Conservation (phyloP, 2,113 vertebrate species). For the Pyxicephalus adspersus region DNA sequence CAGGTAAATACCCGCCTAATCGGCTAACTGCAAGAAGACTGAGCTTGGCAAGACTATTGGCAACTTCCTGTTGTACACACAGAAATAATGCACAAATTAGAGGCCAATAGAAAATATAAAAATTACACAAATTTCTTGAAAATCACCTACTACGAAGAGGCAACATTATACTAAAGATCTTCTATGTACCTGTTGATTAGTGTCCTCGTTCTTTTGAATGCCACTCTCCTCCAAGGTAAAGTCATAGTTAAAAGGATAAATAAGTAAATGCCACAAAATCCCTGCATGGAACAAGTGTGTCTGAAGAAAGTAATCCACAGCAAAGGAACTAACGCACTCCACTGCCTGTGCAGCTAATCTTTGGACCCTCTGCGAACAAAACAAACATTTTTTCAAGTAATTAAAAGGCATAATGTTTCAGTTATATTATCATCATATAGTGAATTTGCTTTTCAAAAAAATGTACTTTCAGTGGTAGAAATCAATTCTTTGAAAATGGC, state of each 20-base stretch:
- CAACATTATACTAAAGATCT: neutral
- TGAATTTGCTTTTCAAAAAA: too few relatives aligned
- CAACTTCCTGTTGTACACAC: slow-evolving; percentile 80
- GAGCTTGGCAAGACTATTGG: slow-evolving; percentile 91
- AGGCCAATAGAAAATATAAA: too few relatives aligned
- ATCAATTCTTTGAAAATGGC: too few relatives aligned
- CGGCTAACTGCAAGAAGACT: slow-evolving; percentile 89
- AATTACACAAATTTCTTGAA: too few relatives aligned
- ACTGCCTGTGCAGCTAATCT: slow-evolving; percentile 87
- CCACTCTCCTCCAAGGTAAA: slow-evolving; percentile 97
- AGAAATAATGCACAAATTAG: neutral
- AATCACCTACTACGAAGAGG: neutral
- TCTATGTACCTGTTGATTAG: slow-evolving; percentile 87
- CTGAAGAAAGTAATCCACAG: slow-evolving; percentile 95
- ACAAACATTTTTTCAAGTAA: too few relatives aligned
- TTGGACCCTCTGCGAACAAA: slow-evolving; percentile 78
- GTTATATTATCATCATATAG: too few relatives aligned
- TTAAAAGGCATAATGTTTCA: too few relatives aligned
- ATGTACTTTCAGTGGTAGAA: too few relatives aligned
- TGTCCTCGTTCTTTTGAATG: slow-evolving; percentile 92
- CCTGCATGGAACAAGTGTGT: slow-evolving; percentile 94
- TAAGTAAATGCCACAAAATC: slow-evolving; percentile 92
- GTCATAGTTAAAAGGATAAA: slow-evolving; percentile 94
- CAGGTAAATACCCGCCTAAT: slow-evolving; percentile 85
- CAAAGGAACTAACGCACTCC: slow-evolving; percentile 93